Evolutionary conservation across 2,797 vertebrate genomes (phyloP).

Genomic region (Melanotaenia parkinsoni): DNA sequence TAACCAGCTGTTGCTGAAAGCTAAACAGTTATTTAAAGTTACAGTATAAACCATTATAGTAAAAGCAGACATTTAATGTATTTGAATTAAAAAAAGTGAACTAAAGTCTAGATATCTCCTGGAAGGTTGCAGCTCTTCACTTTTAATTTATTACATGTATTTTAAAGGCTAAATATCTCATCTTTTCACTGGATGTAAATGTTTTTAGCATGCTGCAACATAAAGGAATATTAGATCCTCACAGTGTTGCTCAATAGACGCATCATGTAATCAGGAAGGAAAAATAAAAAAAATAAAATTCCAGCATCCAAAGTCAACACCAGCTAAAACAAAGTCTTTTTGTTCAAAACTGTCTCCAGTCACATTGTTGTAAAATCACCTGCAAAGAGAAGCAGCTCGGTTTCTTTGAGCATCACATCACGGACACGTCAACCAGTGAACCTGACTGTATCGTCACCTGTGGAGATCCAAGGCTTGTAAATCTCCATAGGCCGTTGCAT

Average conservation of each 20-base stretch:
- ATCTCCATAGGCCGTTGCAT: conserved; percentile 70
- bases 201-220: not conserved
- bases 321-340: conserved; percentile 29
- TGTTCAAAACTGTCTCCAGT: conserved; percentile 20
- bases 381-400: conserved; percentile 26
- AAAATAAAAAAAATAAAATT: not conserved
- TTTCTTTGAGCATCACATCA: conserved; percentile 40
- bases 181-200: not conserved
- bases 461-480: conserved; percentile 57
- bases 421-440: conserved; percentile 52
- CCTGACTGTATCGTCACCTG: conserved; percentile 63
- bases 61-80: not conserved
- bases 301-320: conserved; percentile 5
- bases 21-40: not conserved
- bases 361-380: conserved; percentile 39
- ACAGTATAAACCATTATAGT: not conserved
- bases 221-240: not conserved
- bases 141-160: too few relatives aligned
- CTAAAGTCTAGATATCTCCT: too few relatives aligned
- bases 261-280: not conserved
- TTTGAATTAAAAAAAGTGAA: not conserved
- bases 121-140: too few relatives aligned
- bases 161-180: not conserved
- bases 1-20: too few relatives aligned
- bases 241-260: not conserved